Evolutionary conservation across 1,140 invertebrate genomes (phyloP).

Genomic region (silkworm (Bombyx mori)): DNA sequence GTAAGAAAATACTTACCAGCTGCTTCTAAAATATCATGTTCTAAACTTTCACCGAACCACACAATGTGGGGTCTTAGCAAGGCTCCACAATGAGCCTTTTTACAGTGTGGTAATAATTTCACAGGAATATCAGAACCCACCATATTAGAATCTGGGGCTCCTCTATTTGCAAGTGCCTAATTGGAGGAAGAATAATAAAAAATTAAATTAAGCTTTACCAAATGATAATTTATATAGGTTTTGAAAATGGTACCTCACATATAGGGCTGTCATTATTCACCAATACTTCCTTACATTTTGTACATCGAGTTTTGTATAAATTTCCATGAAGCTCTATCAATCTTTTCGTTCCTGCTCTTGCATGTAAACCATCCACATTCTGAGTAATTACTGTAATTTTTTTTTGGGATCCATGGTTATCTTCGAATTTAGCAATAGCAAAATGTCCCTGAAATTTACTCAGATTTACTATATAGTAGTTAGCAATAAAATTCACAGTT

Average conservation of each 20-base stretch:
- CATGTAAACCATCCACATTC: slow-evolving; percentile 94
- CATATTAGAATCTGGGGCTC: slow-evolving; percentile 57
- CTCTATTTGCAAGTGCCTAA: slow-evolving; percentile 54
- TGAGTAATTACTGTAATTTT: slow-evolving; percentile 87
- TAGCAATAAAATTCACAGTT: background rate
- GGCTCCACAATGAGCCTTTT: slow-evolving; percentile 75
- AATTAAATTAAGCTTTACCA: background rate
- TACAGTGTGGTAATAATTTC: slow-evolving; percentile 81
- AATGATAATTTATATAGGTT: background rate
- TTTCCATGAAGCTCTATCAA: slow-evolving; percentile 93
- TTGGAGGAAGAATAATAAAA: slow-evolving; percentile 7
- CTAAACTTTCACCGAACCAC: slow-evolving; percentile 91
- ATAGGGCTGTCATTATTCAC: slow-evolving; percentile 87
- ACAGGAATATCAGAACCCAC: slow-evolving; percentile 74
- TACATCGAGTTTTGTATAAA: slow-evolving; percentile 87
- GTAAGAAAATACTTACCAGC: slow-evolving; percentile 64
- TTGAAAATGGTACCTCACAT: slow-evolving; percentile 68
- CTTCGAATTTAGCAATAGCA: slow-evolving; percentile 85
- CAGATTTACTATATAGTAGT: slow-evolving; percentile 1
- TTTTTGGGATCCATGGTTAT: slow-evolving; percentile 72
- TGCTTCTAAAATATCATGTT: slow-evolving; percentile 75
- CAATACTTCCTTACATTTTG: slow-evolving; percentile 79
- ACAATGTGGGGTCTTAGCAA: slow-evolving; percentile 89
- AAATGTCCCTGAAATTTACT: slow-evolving; percentile 78
- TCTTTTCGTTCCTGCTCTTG: slow-evolving; percentile 84